Base-by-base conservation (phyloP, 2,797 vertebrate genomes). In the Silurus aristotelis region DNA sequence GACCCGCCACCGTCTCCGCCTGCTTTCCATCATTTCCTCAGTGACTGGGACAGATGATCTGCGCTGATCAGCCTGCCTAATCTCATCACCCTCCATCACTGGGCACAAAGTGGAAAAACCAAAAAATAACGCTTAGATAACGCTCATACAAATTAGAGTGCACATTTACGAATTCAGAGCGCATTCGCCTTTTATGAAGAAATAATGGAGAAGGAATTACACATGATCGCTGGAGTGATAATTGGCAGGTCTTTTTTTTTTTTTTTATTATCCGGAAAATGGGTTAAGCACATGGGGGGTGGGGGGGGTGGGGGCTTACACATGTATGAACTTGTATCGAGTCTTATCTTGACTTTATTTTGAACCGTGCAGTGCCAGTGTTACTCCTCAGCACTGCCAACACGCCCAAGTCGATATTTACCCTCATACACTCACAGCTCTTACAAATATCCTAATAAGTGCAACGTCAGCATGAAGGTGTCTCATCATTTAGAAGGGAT, bases 71-170 rank as follows among this genome's bases (percentile, higher is more conserved):
- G 82, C 61, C 87, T 38, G 82, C 56, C 82, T 87, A 82, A 78
- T 63, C 82, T 60, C 80, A 79, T 79, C 76, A 13, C 60, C 66
- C 14, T 58, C 48, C 48, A 83, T 83, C 84, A 66, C 80, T 56
- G 15, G 82, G 73, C 38, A 46, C 8, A 46, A 48, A 72, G 38
- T 38, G 38, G 38, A 81, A 66, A 63, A 80, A 82, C 79, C 46
- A 43, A 9, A 72, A 55, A 73, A 66, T 70, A 61, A 84, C 38
- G 38, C 48, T 52, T 73, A 70, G 25, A 58, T 43, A 5, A 60
- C 52, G 38, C 71, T 85, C 88, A 87, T 84, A 76, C 88, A 87
- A 89, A 89, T 90, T 89, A 87, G 67, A 87, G 88, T 87, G 84
- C 85, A 86, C 86, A 85, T 87, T 85, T 88, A 87, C 71, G 87